These are phyloP conservation scores for Drosophila tanythrix DNA, from an alignment of 2,888 invertebrate species.

Conservation along the genomic window DNA sequence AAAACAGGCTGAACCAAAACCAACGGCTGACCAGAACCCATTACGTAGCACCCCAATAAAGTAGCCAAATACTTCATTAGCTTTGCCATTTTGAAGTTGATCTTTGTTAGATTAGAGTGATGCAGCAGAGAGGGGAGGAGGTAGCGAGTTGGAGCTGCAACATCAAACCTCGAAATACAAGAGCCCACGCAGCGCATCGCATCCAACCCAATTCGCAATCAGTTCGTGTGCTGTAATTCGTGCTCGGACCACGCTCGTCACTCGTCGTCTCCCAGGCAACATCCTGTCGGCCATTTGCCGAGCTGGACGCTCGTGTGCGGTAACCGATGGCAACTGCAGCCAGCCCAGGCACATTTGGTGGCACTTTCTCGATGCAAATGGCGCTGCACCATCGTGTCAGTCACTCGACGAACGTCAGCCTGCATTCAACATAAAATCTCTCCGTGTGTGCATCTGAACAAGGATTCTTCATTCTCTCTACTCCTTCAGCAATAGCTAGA, in stretches of 20 bases:
- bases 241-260: background rate
- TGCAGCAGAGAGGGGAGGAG: background rate
- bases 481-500: constrained; percentile 11
- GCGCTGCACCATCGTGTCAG: constrained; percentile 64
- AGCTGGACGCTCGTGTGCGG: constrained; percentile 21
- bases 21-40: background rate
- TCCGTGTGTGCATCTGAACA: constrained; percentile 6
- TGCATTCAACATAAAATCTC: constrained; percentile 71
- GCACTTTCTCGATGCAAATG: constrained; percentile 59
- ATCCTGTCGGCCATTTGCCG: constrained; percentile 49
- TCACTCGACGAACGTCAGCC: constrained; percentile 73
- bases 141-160: constrained; percentile 11
- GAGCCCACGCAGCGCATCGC: constrained; percentile 54
- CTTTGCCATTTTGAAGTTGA: background rate
- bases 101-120: background rate
- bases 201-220: constrained; percentile 23
- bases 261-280: constrained; percentile 23
- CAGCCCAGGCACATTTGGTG: constrained; percentile 26
- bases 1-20: constrained; percentile 6
- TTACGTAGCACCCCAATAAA: background rate
- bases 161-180: constrained; percentile 15
- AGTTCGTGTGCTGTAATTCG: constrained; percentile 20
- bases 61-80: background rate
- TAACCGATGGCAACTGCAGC: constrained; percentile 39
- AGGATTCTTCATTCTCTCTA: constrained; percentile 15